phyloP scores from a whole-genome alignment of 2,888 invertebrate species.

The Eupithecia exiguata region DNA sequence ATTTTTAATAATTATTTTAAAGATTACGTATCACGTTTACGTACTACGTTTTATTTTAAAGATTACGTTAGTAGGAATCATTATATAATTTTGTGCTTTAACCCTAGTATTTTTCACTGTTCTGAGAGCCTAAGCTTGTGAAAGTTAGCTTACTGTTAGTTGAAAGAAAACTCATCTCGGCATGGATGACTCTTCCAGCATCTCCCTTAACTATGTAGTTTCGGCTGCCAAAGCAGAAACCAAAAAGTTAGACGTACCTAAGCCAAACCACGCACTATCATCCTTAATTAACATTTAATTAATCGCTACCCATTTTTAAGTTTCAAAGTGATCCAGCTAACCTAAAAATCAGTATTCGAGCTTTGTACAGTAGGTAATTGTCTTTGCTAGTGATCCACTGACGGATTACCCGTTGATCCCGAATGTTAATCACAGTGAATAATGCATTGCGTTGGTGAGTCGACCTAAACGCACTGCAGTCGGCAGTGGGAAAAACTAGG shows the following conservation, averaged over 20 bases:
- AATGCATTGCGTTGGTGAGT: slow-evolving; percentile 52
- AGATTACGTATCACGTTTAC: no score
- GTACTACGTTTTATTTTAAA: no score
- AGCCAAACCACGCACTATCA: background rate
- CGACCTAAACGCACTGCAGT: slow-evolving; percentile 9
- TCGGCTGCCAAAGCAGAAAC: background rate
- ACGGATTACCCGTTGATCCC: slow-evolving; percentile 50
- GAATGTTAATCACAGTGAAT: slow-evolving; percentile 65
- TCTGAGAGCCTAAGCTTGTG: no score
- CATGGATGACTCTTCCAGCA: background rate
- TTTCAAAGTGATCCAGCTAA: slow-evolving; percentile 17
- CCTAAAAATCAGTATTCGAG: slow-evolving; percentile 4
- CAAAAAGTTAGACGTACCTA: background rate
- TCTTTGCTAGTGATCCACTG: slow-evolving; percentile 40
- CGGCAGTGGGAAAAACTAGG: background rate
- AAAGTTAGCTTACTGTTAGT: no score
- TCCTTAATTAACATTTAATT: background rate
- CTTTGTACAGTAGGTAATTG: slow-evolving; percentile 40
- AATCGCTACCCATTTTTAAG: background rate
- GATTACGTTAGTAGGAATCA: no score
- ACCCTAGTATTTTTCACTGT: no score
- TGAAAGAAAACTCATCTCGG: background rate
- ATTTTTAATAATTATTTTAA: no score
- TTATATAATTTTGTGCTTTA: no score
- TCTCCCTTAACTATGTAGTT: background rate